A percentile compares a stretch with the other conserved stretches of the same genome.
Evolutionary conservation across 1,140 invertebrate species (phyloP).

Genomic region (Cydia strobilella): DNA sequence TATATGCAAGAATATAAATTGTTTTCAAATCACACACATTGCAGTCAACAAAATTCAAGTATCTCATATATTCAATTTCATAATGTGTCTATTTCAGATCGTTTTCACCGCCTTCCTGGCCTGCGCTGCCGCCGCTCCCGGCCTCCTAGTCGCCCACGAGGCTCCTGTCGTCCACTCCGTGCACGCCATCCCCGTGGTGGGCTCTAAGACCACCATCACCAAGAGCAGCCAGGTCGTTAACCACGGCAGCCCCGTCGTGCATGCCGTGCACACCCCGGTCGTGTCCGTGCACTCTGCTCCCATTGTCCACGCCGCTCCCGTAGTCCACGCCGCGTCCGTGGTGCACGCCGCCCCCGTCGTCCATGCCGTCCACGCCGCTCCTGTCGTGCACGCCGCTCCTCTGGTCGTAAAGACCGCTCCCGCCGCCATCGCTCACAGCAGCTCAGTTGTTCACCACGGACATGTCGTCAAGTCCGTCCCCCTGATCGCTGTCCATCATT

Average conservation of each 20-base stretch:
- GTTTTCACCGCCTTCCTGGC: conserved; percentile 79
- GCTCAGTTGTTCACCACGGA: conserved; percentile 70
- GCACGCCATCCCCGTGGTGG: conserved; percentile 67
- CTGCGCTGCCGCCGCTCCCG: conserved; percentile 77
- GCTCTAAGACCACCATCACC: conserved; percentile 66
- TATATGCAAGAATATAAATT: too few species aligned
- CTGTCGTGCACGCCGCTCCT: conserved; percentile 69
- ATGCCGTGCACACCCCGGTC: conserved; percentile 52
- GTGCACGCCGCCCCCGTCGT: conserved; percentile 55
- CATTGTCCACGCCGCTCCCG: conserved; percentile 33
- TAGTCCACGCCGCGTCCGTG: conserved; percentile 60
- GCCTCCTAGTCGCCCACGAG: conserved; percentile 66
- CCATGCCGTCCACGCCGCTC: conserved; percentile 58
- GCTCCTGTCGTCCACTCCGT: conserved; percentile 58
- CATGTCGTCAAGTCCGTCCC: conserved; percentile 80
- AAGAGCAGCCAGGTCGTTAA: conserved; percentile 71
- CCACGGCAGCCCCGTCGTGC: conserved; percentile 61
- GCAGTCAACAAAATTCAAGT: too few species aligned
- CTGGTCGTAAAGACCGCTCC: conserved; percentile 69
- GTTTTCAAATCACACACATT: too few species aligned
- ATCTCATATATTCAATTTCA: not conserved
- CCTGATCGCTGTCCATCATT: conserved; percentile 76
- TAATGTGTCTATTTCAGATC: conserved; percentile 52
- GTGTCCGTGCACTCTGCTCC: conserved; percentile 44
- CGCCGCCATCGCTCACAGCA: conserved; percentile 62